phyloP scores from a whole-genome alignment of 2,888 invertebrate genomes.

The Danaus chrysippus region DNA sequence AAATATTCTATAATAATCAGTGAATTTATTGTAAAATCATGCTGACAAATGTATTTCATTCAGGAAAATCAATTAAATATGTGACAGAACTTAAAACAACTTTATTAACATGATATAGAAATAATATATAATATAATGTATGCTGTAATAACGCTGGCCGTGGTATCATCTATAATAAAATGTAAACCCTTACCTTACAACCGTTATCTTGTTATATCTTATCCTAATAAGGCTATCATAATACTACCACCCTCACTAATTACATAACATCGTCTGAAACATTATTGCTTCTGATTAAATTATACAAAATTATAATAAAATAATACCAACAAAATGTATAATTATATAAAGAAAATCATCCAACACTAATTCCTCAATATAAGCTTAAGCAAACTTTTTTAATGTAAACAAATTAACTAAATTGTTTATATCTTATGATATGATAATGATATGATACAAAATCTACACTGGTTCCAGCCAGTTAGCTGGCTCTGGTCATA shows the following conservation, averaged over 20 bases:
- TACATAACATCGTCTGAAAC: constrained; percentile 50
- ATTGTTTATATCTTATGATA: constrained; percentile 63
- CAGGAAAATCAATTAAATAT: constrained; percentile 32
- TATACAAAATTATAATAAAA: constrained; percentile 7
- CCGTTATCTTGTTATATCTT: constrained; percentile 51
- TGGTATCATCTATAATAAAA: constrained; percentile 69
- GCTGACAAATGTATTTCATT: background rate
- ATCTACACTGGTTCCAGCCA: constrained; percentile 72
- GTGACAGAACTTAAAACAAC: constrained; percentile 47
- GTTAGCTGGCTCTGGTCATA: constrained; percentile 45
- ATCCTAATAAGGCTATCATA: constrained; percentile 77
- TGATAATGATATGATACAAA: constrained; percentile 78
- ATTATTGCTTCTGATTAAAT: constrained; percentile 49
- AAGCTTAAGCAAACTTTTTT: constrained; percentile 42
- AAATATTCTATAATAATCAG: too few relatives aligned
- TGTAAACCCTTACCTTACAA: constrained; percentile 58
- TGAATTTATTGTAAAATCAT: background rate
- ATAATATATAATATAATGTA: constrained; percentile 66
- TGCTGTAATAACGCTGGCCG: constrained; percentile 71
- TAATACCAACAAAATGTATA: constrained; percentile 10
- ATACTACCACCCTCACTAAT: constrained; percentile 57
- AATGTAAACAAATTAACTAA: constrained; percentile 47
- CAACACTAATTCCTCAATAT: constrained; percentile 5
- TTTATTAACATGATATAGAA: constrained; percentile 71
- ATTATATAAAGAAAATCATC: background rate